Conservation (phyloP, 30 jellyfish, hydroid and myxozoan genomes). For the Clytia hemisphaerica region DNA sequence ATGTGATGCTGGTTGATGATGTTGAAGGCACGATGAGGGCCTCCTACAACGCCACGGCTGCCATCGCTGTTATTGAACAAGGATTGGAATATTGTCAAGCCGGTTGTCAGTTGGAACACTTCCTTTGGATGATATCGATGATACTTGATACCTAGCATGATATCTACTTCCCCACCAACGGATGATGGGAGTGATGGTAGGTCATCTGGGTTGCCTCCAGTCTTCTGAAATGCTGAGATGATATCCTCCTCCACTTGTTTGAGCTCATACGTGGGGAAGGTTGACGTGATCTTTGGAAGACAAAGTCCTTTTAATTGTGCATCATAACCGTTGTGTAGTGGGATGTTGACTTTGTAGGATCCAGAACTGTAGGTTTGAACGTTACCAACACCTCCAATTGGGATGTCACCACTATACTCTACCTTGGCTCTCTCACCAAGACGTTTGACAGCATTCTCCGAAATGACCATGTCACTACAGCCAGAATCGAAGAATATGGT, state of each 20-base stretch:
- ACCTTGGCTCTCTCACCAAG: slow-evolving; percentile 10
- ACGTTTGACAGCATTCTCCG: slow-evolving; percentile 12
- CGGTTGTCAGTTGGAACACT: background rate
- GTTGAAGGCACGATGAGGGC: background rate
- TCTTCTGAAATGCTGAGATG: background rate
- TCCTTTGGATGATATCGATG: background rate
- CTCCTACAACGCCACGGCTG: slow-evolving; percentile 7
- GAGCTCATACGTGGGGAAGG: background rate
- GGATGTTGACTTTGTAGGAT: background rate
- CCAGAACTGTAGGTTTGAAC: background rate
- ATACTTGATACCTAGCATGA: slow-evolving; percentile 2
- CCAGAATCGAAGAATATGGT: slow-evolving; percentile 8
- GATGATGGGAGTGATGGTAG: background rate
- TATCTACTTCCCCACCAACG: background rate
- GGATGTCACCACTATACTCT: background rate
- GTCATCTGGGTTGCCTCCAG: background rate
- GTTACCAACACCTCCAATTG: slow-evolving; percentile 11
- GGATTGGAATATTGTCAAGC: background rate
- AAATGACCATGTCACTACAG: slow-evolving; percentile 7
- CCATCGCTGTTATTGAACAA: background rate
- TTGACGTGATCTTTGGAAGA: background rate
- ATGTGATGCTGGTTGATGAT: background rate
- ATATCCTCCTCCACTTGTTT: background rate
- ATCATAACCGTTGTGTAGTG: background rate
- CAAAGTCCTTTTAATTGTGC: background rate